Evolutionary conservation across 1,140 invertebrate species (phyloP).

Genomic region (Drosophila takahashii): DNA sequence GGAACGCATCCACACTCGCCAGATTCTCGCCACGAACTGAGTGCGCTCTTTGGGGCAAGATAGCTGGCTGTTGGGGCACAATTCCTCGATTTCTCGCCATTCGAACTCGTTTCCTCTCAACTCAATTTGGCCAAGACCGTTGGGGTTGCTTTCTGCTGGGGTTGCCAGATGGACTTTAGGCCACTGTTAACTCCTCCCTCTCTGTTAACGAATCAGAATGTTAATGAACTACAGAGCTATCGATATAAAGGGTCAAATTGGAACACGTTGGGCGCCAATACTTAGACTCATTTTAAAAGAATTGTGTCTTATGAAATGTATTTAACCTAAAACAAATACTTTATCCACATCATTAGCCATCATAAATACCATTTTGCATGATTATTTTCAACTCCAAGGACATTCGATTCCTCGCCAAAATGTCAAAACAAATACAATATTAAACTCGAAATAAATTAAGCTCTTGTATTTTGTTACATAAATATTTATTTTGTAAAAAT

Average conservation of each 20-base stretch:
- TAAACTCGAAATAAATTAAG: too few relatives aligned
- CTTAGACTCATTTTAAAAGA: neutral
- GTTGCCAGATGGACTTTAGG: conserved; percentile 8
- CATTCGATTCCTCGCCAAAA: too few relatives aligned
- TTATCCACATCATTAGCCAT: too few relatives aligned
- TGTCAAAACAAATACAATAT: too few relatives aligned
- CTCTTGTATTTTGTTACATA: too few relatives aligned
- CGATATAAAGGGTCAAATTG: conserved; percentile 2
- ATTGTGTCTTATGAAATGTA: too few relatives aligned
- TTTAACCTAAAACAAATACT: too few relatives aligned
- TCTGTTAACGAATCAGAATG: neutral
- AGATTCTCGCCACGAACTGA: conserved; percentile 72
- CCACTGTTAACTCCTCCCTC: conserved; percentile 3
- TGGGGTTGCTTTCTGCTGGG: conserved; percentile 11
- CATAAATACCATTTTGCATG: too few relatives aligned
- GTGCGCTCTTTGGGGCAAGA: conserved; percentile 18
- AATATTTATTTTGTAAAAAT: neutral
- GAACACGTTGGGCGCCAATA: neutral
- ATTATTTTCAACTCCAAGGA: too few relatives aligned
- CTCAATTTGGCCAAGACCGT: conserved; percentile 1
- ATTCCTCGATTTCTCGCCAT: conserved; percentile 3
- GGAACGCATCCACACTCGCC: conserved; percentile 70
- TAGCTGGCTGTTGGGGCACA: conserved; percentile 3
- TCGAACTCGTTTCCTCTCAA: conserved; percentile 15
- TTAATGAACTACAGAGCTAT: conserved; percentile 1